Base-by-base conservation (phyloP, 2,797 vertebrate species). In the Octomys mimax region DNA sequence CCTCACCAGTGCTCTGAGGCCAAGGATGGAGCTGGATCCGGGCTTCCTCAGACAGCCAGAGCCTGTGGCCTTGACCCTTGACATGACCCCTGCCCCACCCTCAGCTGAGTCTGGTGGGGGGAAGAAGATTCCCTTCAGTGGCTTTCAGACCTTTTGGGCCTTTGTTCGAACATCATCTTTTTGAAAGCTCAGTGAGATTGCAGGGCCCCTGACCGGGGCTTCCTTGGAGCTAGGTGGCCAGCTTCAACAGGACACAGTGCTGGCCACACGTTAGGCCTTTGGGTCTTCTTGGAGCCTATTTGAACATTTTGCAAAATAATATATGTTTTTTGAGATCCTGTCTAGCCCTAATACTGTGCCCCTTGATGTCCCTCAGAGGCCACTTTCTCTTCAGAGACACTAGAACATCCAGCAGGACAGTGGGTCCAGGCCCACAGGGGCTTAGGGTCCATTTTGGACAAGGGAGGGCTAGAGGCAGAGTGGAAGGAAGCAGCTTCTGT, bases 121-220 rank as follows among this genome's bases (percentile, higher is more conserved):
- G 42, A 24, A 49, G 86, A 36, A 21, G 26, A 59, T 18, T 36
- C 90, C 90, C 28, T 36, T 70, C 36, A 75, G 78, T 80, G 61
- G 21, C 62, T 87, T 81, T 77, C 71, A 46, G 81, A 78, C 36
- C 13, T 81, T 70, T 78, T 3, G 31, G 61, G 36, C 26, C 59
- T 66, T 95, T 96, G 90, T 95, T 84, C 64, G 80, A 86, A 31
- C 26, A 33, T 26, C 24, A 46, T 80, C n/a, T n/a, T 68, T 68
- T 83, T 4, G 14, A 49, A 91, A 86, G 14, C 39, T 89, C 24
- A 26, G 0, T 26, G 16, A 12, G 4, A 28, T 36, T 49, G 26
- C 5, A 19, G 26, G 12, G 12, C 33, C 2, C 3, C n/a, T 68
- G 26, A 11, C n/a, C 70, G n/a, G 64, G 42, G 42, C 39, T 4